Conservation (phyloP, 37 sponge, comb jelly and placozoan species). For the Corticium candelabrum region DNA sequence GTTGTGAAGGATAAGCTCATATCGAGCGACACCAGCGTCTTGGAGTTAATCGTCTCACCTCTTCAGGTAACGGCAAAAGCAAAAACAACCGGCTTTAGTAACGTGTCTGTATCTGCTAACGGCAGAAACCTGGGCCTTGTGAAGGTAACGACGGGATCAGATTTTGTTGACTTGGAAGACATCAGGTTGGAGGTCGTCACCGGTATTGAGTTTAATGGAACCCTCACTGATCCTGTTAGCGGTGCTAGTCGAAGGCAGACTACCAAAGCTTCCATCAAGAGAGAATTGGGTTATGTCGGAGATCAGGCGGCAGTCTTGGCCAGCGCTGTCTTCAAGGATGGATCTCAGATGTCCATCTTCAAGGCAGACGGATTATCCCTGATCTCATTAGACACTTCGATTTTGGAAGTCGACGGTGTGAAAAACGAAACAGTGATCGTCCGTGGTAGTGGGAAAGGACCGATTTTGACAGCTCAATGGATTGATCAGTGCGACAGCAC, state of each 20-base stretch:
- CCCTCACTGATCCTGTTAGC: not conserved
- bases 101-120: not conserved
- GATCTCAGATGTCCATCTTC: not conserved
- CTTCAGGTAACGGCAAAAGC: not conserved
- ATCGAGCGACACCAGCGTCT: not conserved
- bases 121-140: not conserved
- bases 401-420: not conserved
- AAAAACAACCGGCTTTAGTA: not conserved
- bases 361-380: not conserved
- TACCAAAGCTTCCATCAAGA: not conserved
- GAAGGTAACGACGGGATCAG: not conserved
- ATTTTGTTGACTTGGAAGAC: not conserved
- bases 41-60: not conserved
- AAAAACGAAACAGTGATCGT: not conserved
- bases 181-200: not conserved
- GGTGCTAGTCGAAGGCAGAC: not conserved
- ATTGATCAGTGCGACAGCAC: no score
- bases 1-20: not conserved
- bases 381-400: not conserved
- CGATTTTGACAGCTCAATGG: not conserved
- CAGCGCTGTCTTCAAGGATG: not conserved
- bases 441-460: not conserved
- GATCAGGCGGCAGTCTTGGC: not conserved
- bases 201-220: not conserved
- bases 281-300: not conserved